Evolutionary conservation across 2,888 invertebrate genomes (phyloP).

Genomic region (Diaphora mendica): DNA sequence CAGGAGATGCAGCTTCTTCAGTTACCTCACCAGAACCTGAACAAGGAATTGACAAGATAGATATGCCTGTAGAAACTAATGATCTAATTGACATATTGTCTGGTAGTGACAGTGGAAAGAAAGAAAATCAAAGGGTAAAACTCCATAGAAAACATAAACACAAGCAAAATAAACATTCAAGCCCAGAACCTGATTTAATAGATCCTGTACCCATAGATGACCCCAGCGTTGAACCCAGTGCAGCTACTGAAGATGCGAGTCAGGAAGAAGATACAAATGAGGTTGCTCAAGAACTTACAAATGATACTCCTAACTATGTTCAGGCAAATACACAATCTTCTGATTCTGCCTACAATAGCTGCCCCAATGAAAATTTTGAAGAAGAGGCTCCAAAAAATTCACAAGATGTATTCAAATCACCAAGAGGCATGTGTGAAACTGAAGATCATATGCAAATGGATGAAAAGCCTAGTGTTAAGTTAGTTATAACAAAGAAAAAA

Average conservation of each 20-base stretch:
- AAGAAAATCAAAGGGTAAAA: slow-evolving; percentile 65
- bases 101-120: slow-evolving; percentile 65
- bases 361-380: slow-evolving; percentile 79
- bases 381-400: slow-evolving; percentile 73
- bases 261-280: slow-evolving; percentile 59
- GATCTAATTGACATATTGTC: slow-evolving; percentile 76
- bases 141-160: slow-evolving; percentile 71
- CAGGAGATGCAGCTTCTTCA: slow-evolving; percentile 8
- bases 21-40: slow-evolving; percentile 55
- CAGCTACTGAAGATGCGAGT: slow-evolving; percentile 50
- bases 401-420: slow-evolving; percentile 82
- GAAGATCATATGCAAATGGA: slow-evolving; percentile 72
- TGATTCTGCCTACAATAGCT: slow-evolving; percentile 80
- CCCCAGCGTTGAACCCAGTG: slow-evolving; percentile 43
- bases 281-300: slow-evolving; percentile 55
- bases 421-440: slow-evolving; percentile 67
- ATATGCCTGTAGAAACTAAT: slow-evolving; percentile 66
- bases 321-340: slow-evolving; percentile 73
- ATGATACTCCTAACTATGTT: slow-evolving; percentile 67
- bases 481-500: slow-evolving; percentile 93
- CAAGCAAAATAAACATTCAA: slow-evolving; percentile 69
- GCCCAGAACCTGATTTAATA: slow-evolving; percentile 63
- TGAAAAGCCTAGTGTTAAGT: slow-evolving; percentile 87
- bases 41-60: slow-evolving; percentile 53
- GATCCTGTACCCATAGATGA: slow-evolving; percentile 39